Conservation (phyloP, 2,888 invertebrate species). For the Bimastos eiseni region DNA sequence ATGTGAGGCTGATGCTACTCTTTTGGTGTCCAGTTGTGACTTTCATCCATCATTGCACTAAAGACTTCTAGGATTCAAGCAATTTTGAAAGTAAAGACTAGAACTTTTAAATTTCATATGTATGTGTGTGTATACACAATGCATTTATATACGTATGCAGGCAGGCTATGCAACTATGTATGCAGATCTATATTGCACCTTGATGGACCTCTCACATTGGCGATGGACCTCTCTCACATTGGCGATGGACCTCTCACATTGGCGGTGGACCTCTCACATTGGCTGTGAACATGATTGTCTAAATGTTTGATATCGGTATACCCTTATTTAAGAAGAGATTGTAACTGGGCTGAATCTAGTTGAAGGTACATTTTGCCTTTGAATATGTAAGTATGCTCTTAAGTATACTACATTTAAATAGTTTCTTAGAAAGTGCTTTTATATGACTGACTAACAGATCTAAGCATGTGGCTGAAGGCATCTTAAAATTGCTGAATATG, state of each 20-base stretch:
- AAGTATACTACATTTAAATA: background rate
- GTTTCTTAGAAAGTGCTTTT: background rate
- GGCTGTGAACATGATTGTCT: too few relatives aligned
- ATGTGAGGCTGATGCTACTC: background rate
- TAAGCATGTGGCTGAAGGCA: background rate
- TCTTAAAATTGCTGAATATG: background rate
- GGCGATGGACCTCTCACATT: too few relatives aligned
- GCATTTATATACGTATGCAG: too few relatives aligned
- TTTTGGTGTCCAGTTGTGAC: background rate
- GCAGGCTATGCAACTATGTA: background rate
- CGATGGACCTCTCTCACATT: too few relatives aligned
- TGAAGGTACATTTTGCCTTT: background rate
- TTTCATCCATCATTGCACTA: background rate
- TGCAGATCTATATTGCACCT: background rate
- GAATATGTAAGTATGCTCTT: background rate
- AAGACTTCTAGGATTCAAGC: background rate
- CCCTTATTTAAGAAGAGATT: background rate
- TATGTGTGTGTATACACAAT: background rate
- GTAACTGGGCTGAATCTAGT: too few relatives aligned
- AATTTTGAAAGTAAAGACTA: background rate
- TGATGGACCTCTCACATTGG: too few relatives aligned
- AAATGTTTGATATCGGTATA: background rate
- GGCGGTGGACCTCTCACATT: too few relatives aligned
- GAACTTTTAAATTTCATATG: background rate
- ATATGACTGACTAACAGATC: too few relatives aligned